These are phyloP conservation scores for Molossus molossus DNA, from an alignment of 2,797 vertebrate species.

Conservation along the genomic window DNA sequence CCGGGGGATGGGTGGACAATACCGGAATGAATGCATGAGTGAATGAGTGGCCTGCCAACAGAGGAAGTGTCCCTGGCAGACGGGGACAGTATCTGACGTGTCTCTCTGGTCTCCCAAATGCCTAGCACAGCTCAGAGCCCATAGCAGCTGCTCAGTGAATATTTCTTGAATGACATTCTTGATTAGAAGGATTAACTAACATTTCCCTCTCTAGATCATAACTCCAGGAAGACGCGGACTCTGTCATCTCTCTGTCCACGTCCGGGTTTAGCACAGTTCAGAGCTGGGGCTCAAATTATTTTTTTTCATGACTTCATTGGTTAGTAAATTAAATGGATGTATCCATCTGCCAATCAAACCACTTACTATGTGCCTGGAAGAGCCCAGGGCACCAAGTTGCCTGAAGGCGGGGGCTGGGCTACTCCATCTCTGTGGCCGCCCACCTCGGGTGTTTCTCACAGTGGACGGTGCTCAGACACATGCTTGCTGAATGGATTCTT, in stretches of 20 bases:
- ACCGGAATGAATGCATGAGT: neutral
- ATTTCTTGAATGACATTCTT: neutral
- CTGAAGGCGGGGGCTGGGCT: neutral
- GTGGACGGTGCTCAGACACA: neutral
- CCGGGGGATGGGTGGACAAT: neutral
- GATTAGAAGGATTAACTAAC: neutral
- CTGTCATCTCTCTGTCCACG: accelerated
- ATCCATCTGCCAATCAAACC: neutral
- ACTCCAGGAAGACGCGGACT: neutral
- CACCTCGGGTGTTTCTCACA: accelerated
- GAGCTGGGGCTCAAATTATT: neutral
- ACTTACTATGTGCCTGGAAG: neutral
- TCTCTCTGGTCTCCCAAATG: neutral
- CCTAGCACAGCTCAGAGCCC: neutral
- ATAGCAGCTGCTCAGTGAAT: neutral
- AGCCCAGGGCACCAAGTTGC: neutral
- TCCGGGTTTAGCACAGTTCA: neutral
- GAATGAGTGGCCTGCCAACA: neutral
- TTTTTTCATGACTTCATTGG: neutral
- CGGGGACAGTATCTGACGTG: neutral
- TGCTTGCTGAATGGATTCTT: neutral
- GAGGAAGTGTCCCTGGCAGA: neutral
- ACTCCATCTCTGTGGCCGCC: neutral
- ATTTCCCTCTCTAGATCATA: neutral
- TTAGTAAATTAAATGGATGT: too few relatives aligned